phyloP scores from a whole-genome alignment of 2,888 invertebrate genomes.

The Nymphalis c-album region DNA sequence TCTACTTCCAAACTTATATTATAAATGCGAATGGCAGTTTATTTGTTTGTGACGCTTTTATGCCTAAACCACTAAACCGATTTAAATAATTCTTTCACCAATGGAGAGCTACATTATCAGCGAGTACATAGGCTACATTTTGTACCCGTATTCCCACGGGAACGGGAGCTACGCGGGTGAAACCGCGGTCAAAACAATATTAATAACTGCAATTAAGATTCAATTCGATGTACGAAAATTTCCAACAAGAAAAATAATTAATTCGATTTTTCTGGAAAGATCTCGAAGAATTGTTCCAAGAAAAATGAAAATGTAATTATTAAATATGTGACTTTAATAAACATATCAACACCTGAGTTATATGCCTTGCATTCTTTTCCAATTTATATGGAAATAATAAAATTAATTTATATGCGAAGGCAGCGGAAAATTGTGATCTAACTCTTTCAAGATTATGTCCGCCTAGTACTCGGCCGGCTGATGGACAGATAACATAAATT shows the following conservation, averaged over 20 bases:
- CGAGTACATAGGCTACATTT: too few relatives aligned
- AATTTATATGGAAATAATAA: conserved; percentile 9
- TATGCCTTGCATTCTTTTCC: conserved; percentile 2
- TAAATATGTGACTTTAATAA: neutral
- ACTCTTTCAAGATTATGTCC: conserved; percentile 42
- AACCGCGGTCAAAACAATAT: too few relatives aligned
- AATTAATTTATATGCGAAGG: conserved; percentile 8
- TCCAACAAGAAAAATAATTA: neutral
- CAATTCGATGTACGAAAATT: neutral
- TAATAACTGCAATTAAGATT: too few relatives aligned
- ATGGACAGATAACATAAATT: conserved; percentile 40
- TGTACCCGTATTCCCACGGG: too few relatives aligned
- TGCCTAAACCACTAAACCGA: too few relatives aligned
- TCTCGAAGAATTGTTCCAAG: neutral
- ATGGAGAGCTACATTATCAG: too few relatives aligned
- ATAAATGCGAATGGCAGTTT: too few relatives aligned
- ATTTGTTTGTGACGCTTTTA: too few relatives aligned
- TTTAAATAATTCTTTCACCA: too few relatives aligned
- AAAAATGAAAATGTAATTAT: neutral
- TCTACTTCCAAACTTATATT: too few relatives aligned
- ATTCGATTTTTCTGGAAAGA: conserved; percentile 12
- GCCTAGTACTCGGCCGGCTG: conserved; percentile 45
- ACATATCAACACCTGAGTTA: neutral
- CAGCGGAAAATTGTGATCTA: conserved; percentile 10
- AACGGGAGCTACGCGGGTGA: too few relatives aligned